Base-by-base conservation (phyloP, 2,888 invertebrate species). In the Cataglyphis cursor region DNA sequence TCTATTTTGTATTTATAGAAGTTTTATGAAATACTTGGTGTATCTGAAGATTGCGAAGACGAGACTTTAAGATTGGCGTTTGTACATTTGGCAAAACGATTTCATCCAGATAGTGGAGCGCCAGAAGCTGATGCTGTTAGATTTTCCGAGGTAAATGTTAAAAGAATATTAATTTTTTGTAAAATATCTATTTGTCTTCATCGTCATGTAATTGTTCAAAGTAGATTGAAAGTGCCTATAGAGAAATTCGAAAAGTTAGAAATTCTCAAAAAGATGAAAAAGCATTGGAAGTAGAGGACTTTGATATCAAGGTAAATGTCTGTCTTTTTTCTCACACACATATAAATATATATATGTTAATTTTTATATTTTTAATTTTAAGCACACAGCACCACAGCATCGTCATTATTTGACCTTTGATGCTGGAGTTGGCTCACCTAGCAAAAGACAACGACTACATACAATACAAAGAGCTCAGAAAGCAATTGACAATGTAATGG, bases 321-420 rank as follows among this genome's bases (percentile, higher is more conserved):
- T 48, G 41, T 48, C 18, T 10, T 61, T 18, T 48, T 65, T 2
- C 2, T 51, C 2, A n/a, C n/a, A 28, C 1, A 44, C n/a, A 41
- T 31, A 44, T 57, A 48, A 28, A n/a, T 9, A 68, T 31, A 8
- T 72, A 54, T 12, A 54, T 70, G 31, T 21, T 35, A 54, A 3
- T 65, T 41, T 65, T 41, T 31, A 0, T 81, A 24, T 0, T 51
- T 75, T 82, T 31, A 51, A 51, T 35, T 21, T 74, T 76, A 73
- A 97, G 96, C 98, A 98, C 92, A 98, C 97, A 80, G 98, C 97
- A 18, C 98, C 98, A 0, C 99, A 99, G 94, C 98, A 99, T 94
- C 96, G 98, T 31, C 97, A 97, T 90, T 99, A 98, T 93, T 95
- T 98, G 31, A 97, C 96, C 87, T 97, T 96, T 91, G 98, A 97